A percentile compares a stretch with the other conserved stretches of the same genome.
Conservation (phyloP, 1,140 invertebrate genomes). For the Frieseomelitta varia region DNA sequence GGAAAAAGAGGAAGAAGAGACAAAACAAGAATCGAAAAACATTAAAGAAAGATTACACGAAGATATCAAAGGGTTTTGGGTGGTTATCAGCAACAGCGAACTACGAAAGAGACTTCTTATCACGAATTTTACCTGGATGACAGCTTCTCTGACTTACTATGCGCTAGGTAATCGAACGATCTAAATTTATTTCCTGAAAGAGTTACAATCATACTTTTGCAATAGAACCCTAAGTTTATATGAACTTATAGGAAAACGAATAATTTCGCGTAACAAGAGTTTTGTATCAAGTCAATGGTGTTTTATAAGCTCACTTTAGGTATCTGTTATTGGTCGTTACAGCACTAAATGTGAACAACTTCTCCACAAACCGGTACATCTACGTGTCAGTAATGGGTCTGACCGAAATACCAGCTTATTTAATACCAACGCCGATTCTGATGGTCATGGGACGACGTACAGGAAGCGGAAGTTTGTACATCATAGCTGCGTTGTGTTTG, state of each 20-base stretch:
- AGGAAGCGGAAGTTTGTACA: slow-evolving; percentile 77
- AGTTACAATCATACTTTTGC: background rate
- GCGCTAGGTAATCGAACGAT: slow-evolving; percentile 63
- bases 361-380: slow-evolving; percentile 80
- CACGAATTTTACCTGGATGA: slow-evolving; percentile 77
- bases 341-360: slow-evolving; percentile 82
- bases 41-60: background rate
- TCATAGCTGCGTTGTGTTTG: slow-evolving; percentile 78
- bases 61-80: slow-evolving; percentile 20
- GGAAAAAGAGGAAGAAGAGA: background rate
- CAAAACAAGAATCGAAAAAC: background rate
- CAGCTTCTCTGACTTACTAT: slow-evolving; percentile 82
- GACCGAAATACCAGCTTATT: slow-evolving; percentile 82
- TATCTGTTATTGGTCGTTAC: background rate
- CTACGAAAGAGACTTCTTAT: slow-evolving; percentile 71
- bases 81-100: slow-evolving; percentile 64
- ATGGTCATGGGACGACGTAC: slow-evolving; percentile 78
- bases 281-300: background rate
- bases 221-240: background rate
- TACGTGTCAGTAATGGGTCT: slow-evolving; percentile 81
- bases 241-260: too few species aligned
- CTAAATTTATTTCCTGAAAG: background rate
- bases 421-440: slow-evolving; percentile 81
- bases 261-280: background rate
- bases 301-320: background rate